Percentiles rank a stretch among this genome's conserved stretches.
These are phyloP conservation scores for Adoxophyes honmai DNA, from an alignment of 1,140 invertebrate species.

Conservation along the genomic window DNA sequence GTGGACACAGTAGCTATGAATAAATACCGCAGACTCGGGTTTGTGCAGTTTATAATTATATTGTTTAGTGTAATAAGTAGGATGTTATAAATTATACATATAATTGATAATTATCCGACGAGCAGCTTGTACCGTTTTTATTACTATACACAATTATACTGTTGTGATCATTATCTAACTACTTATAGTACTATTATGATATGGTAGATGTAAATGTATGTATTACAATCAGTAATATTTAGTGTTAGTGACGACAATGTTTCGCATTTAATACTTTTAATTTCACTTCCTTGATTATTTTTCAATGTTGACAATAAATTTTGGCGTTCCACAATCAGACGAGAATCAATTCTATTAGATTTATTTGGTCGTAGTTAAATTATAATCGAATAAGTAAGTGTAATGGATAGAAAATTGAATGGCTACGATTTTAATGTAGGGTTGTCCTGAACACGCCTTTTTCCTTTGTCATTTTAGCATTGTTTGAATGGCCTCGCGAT, in stretches of 20 bases:
- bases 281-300: slow-evolving; percentile 37
- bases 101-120: slow-evolving; percentile 12
- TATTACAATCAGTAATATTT: slow-evolving; percentile 50
- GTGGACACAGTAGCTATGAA: neutral
- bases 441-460: too few species aligned
- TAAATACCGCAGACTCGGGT: neutral
- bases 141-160: slow-evolving; percentile 32
- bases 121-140: slow-evolving; percentile 20
- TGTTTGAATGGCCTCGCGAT: too few species aligned
- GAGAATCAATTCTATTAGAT: slow-evolving; percentile 9
- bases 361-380: neutral
- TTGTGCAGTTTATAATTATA: slow-evolving; percentile 6
- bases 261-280: slow-evolving; percentile 63
- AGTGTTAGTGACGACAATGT: slow-evolving; percentile 43
- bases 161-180: slow-evolving; percentile 55
- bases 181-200: slow-evolving; percentile 36
- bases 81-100: slow-evolving; percentile 8
- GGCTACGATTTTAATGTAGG: neutral
- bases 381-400: slow-evolving; percentile 1
- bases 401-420: neutral
- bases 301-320: slow-evolving; percentile 38
- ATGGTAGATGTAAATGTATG: slow-evolving; percentile 53
- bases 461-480: too few species aligned
- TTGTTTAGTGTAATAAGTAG: slow-evolving; percentile 11
- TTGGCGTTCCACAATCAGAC: neutral